These are phyloP conservation scores for Sphecodes monilicornis DNA, from an alignment of 2,888 invertebrate species.

Conservation along the genomic window DNA sequence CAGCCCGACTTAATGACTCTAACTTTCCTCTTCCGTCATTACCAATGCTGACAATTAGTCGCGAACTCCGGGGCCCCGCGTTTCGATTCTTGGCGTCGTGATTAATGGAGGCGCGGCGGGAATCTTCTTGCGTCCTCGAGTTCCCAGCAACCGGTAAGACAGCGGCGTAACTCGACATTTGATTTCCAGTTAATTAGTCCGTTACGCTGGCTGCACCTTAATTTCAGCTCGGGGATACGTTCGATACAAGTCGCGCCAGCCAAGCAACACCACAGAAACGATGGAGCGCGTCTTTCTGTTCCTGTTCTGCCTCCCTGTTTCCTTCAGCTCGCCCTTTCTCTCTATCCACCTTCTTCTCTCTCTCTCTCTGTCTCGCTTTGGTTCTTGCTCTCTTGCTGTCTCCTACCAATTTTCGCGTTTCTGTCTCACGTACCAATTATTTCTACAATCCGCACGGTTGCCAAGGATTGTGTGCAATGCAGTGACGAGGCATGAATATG, in stretches of 20 bases:
- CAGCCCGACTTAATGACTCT: constrained; percentile 31
- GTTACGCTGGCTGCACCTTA: constrained; percentile 33
- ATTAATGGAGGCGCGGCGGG: constrained; percentile 52
- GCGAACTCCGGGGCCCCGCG: neutral
- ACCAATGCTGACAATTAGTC: constrained; percentile 50
- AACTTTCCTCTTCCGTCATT: constrained; percentile 51
- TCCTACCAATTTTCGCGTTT: neutral
- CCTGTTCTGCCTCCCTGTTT: neutral
- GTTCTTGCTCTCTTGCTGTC: too few species aligned
- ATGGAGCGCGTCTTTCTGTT: constrained; percentile 13
- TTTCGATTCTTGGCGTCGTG: constrained; percentile 48
- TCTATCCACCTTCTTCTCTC: neutral
- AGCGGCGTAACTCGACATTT: constrained; percentile 51
- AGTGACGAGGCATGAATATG: constrained; percentile 2
- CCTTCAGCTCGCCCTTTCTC: neutral
- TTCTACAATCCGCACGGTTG: constrained; percentile 11
- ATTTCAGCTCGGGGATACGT: constrained; percentile 45
- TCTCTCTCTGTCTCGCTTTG: neutral
- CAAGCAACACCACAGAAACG: constrained; percentile 27
- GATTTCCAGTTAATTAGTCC: constrained; percentile 67
- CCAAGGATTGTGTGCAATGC: neutral
- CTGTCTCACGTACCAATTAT: constrained; percentile 21
- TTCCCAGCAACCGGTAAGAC: constrained; percentile 16
- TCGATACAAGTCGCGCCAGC: constrained; percentile 23
- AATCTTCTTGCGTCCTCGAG: constrained; percentile 43